These are phyloP conservation scores for Trissolcus brochymenae DNA, from an alignment of 2,888 invertebrate species.

Conservation along the genomic window DNA sequence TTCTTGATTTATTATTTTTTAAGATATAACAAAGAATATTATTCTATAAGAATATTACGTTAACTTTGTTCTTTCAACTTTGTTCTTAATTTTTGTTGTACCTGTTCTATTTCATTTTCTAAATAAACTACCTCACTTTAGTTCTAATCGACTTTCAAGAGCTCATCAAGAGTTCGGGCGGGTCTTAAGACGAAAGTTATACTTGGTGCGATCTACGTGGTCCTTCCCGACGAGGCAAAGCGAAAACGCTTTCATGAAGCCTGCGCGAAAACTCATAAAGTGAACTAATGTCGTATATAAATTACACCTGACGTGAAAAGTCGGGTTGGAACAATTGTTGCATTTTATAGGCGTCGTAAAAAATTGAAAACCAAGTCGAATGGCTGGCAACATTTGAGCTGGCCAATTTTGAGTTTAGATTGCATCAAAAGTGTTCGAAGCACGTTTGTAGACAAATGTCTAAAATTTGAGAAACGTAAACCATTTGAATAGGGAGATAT, in stretches of 20 bases:
- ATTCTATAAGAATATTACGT: too few species aligned
- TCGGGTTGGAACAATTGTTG: conserved; percentile 6
- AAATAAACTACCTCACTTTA: conserved; percentile 24
- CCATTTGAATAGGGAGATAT: not conserved
- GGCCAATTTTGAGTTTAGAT: too few species aligned
- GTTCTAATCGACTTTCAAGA: conserved; percentile 45
- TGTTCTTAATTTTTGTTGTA: not conserved
- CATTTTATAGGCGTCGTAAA: conserved; percentile 1
- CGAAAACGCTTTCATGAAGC: conserved; percentile 35
- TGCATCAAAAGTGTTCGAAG: too few species aligned
- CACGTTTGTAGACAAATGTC: too few species aligned
- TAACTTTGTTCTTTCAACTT: conserved; percentile 1
- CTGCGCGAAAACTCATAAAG: conserved; percentile 35
- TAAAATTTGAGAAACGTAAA: not conserved
- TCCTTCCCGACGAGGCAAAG: conserved; percentile 21
- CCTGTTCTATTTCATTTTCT: conserved; percentile 25
- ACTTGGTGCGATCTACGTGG: conserved; percentile 34
- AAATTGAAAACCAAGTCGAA: not conserved
- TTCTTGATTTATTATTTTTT: too few species aligned
- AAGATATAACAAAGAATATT: too few species aligned
- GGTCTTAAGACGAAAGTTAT: conserved; percentile 47
- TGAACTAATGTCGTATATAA: conserved; percentile 33
- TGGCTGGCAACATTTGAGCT: too few species aligned
- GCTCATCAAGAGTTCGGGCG: conserved; percentile 40
- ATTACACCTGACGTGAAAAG: conserved; percentile 18